Base-by-base conservation (phyloP, 1,140 invertebrate genomes). In the Hylyphantes graminicola region DNA sequence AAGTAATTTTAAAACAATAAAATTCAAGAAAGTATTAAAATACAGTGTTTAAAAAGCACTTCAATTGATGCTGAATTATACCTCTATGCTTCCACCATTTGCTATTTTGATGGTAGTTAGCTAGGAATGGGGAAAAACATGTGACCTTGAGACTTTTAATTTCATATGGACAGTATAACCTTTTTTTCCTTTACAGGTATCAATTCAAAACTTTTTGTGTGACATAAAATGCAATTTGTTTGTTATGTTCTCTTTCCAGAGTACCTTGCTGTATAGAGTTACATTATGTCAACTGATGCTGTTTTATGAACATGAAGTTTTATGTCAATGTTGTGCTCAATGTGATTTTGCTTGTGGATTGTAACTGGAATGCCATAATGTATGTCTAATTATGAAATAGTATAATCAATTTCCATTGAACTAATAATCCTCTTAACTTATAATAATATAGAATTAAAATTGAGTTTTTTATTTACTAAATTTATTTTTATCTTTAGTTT, bases 211-310 rank as follows among this genome's bases (percentile, higher is more conserved):
- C 12, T 78, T 35, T 76, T 76, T 73, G 51, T 78, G 13, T 70
- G 55, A 59, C 5, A 75, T 65, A 48, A 75, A 74, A 83, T 83
- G 80, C 80, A 83, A 73, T 65, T 64, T 81, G 8, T 83, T 80
- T 80, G 77, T 80, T 80, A 50, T 83, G 53, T 83, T 81, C 63
- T 81, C 55, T 81, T 83, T 83, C 61, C 80, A 83, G 80, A 83
- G 15, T 53, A 75, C 79, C 79, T 65, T 74, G 80, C 80, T 83
- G 80, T 55, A 57, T 74, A 55, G 54, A 55, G 48, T 83, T 55
- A 19, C 68, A 72, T 81, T 83, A 55, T 83, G 80, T 83, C 80
- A 65, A 65, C 80, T 74, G 80, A 55, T 83, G 80, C 59, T 83
- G 68, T 72, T 35, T 59, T 81, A 61, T 72, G 78, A 72, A 73